Evolutionary conservation across 2,888 invertebrate genomes (phyloP).

Genomic region (Drosophila vallismaia): DNA sequence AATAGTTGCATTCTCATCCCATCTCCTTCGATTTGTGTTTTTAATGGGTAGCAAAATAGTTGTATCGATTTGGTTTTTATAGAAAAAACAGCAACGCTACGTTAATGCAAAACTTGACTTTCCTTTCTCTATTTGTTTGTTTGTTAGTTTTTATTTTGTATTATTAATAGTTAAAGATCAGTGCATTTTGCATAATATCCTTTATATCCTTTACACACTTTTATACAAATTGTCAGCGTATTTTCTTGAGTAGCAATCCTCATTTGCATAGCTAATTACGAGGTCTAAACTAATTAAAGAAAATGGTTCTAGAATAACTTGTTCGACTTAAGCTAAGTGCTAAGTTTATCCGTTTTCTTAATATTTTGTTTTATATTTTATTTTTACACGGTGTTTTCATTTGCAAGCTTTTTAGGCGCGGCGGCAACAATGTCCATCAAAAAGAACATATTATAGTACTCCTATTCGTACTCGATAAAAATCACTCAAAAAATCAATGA

Average conservation of each 20-base stretch:
- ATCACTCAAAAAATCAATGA: conserved; percentile 27
- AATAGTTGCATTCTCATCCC: conserved; percentile 46
- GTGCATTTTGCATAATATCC: conserved; percentile 49
- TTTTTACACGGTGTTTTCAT: conserved; percentile 51
- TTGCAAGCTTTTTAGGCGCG: conserved; percentile 71
- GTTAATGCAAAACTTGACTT: conserved; percentile 40
- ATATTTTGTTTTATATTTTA: background rate
- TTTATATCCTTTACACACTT: conserved; percentile 47
- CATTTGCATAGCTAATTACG: conserved; percentile 59
- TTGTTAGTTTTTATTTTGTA: conserved; percentile 16
- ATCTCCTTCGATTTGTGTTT: conserved; percentile 14
- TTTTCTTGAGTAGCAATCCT: conserved; percentile 39
- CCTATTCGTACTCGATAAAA: conserved; percentile 16
- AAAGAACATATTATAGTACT: conserved; percentile 27
- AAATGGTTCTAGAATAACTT: conserved; percentile 55
- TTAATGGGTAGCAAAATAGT: conserved; percentile 55
- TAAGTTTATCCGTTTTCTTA: conserved; percentile 23
- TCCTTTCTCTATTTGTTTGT: conserved; percentile 10
- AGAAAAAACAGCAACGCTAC: conserved; percentile 50
- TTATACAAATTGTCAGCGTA: conserved; percentile 54
- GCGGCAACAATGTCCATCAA: conserved; percentile 78
- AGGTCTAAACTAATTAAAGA: conserved; percentile 59
- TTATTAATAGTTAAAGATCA: conserved; percentile 48
- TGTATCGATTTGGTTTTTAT: conserved; percentile 37
- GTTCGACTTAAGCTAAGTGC: conserved; percentile 55